These are phyloP conservation scores for Melitaea cinxia DNA, from an alignment of 1,140 invertebrate species.

Conservation along the genomic window DNA sequence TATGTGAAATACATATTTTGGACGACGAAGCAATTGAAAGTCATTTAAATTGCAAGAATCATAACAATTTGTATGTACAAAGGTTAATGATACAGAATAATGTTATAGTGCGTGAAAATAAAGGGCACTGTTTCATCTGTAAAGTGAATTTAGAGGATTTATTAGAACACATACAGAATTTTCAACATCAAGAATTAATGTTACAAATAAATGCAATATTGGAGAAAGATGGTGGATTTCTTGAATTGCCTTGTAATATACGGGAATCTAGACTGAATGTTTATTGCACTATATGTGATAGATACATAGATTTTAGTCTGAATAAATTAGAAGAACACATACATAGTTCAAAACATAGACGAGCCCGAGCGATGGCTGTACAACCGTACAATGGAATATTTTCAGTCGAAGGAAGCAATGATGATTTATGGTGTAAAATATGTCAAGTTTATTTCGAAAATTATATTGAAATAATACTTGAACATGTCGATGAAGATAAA, in stretches of 20 bases:
- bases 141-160: slow-evolving; percentile 30
- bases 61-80: slow-evolving; percentile 36
- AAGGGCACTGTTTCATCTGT: slow-evolving; percentile 41
- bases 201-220: slow-evolving; percentile 35
- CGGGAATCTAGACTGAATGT: slow-evolving; percentile 19
- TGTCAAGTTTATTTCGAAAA: slow-evolving; percentile 44
- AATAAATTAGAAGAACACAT: slow-evolving; percentile 37
- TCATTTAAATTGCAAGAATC: slow-evolving; percentile 38
- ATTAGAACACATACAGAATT: slow-evolving; percentile 32
- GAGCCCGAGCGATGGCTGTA: slow-evolving; percentile 47
- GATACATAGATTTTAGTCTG: slow-evolving; percentile 36
- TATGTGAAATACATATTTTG: slow-evolving; percentile 39
- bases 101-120: slow-evolving; percentile 29
- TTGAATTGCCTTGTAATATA: slow-evolving; percentile 38
- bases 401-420: slow-evolving; percentile 42
- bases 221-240: slow-evolving; percentile 45
- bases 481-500: slow-evolving; percentile 51
- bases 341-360: slow-evolving; percentile 32
- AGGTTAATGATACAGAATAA: slow-evolving; percentile 45
- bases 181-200: slow-evolving; percentile 27
- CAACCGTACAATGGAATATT: slow-evolving; percentile 55
- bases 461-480: slow-evolving; percentile 52
- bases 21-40: slow-evolving; percentile 31
- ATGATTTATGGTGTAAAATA: slow-evolving; percentile 53
- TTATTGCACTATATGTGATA: slow-evolving; percentile 45